Evolutionary conservation across 2,888 invertebrate species (phyloP), one percentile per base, ranked within the genome.

Genomic region (Allacma fusca): DNA sequence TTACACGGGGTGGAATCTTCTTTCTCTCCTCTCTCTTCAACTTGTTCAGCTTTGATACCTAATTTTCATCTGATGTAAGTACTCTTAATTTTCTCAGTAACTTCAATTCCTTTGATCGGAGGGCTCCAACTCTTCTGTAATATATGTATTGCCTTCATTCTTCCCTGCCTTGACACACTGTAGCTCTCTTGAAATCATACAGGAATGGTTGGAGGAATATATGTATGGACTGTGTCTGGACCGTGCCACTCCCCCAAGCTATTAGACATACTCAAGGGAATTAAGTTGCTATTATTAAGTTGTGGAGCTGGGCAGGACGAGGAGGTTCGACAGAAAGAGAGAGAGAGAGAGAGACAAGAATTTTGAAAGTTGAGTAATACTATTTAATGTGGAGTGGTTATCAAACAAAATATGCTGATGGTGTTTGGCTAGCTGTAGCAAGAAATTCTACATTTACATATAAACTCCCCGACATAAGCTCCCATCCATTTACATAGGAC

Each of bases 31-130:
- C 13, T 13, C 16, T 16, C 19, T 50, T 50, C n/a, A 50, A 13
- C 50, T 50, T n/a, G 16, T 50, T n/a, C 50, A 34, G 50, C 50
- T 50, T 50, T 50, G 50, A 50, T 50, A 50, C 50, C 50, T 50
- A 50, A 50, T 50, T 50, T 50, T 50, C 50, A n/a, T 50, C 50
- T 50, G 5, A 50, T 50, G 50, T 50, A 16, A 50, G 50, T 50
- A 50, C 50, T 50, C 50, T 50, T 50, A 50, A 50, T 50, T 50
- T 4, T 50, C 1, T 16, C 50, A 5, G 50, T 50, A 16, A 50
- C 16, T 50, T 50, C 50, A 5, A 50, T 50, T 50, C 50, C 50
- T 50, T 13, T 19, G 50, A 50, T 50, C 5, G 2, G 1, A n/a
- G 19, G 5, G 7, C n/a, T n/a, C 50, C n/a, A 19, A 50, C 13